Evolutionary conservation across 2,113 vertebrate species (phyloP).

Genomic region (Aphyosemion australe): DNA sequence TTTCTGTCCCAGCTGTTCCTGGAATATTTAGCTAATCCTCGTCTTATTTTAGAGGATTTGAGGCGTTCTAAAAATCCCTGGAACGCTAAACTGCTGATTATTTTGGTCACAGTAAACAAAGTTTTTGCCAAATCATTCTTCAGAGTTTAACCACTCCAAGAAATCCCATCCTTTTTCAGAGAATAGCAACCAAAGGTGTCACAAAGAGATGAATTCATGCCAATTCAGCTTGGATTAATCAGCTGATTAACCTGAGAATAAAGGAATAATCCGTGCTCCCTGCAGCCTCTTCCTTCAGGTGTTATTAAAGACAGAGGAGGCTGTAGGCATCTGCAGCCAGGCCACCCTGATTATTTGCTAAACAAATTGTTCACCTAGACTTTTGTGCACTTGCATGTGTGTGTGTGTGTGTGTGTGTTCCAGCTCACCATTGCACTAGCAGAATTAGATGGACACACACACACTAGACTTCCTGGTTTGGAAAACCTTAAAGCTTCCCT

Average conservation of each 20-base stretch:
- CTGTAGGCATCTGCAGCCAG: constrained; percentile 28
- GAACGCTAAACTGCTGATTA: constrained; percentile 25
- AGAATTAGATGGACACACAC: constrained; percentile 44
- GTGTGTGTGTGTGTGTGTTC: constrained; percentile 13
- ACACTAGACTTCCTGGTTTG: constrained; percentile 23
- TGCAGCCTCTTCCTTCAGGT: neutral
- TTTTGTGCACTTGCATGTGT: constrained; percentile 34
- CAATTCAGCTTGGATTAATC: neutral
- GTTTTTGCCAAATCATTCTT: constrained; percentile 16
- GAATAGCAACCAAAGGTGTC: neutral
- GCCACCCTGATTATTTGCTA: constrained; percentile 67
- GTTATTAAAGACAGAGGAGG: constrained; percentile 21
- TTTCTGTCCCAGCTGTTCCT: constrained; percentile 40
- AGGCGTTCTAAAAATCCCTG: constrained; percentile 45
- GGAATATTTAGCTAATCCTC: constrained; percentile 33
- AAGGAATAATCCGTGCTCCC: neutral
- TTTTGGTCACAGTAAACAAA: constrained; percentile 26
- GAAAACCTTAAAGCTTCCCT: constrained; percentile 8
- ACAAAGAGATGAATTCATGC: neutral
- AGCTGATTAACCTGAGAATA: constrained; percentile 6
- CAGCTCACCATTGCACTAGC: constrained; percentile 21
- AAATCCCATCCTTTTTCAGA: constrained; percentile 12
- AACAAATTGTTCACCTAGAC: constrained; percentile 69
- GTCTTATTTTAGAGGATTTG: constrained; percentile 27
- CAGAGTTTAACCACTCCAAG: constrained; percentile 12